Conservation (phyloP, 2,797 vertebrate species). For the Heterohyrax brucei region DNA sequence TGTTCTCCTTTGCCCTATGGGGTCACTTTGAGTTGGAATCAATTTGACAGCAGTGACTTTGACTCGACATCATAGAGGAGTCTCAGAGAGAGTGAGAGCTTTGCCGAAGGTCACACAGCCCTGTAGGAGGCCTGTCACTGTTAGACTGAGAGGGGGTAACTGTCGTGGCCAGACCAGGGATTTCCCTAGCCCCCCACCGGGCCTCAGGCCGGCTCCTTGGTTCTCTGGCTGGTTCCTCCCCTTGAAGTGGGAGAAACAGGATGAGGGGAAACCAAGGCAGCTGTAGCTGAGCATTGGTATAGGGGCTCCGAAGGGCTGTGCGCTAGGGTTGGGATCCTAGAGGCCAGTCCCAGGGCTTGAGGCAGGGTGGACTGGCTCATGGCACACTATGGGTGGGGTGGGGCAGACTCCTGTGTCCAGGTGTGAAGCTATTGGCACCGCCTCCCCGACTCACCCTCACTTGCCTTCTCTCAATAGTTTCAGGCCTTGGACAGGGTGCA, state of each 20-base stretch:
- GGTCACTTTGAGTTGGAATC: no score
- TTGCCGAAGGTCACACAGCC: background rate
- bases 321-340: background rate
- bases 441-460: no score
- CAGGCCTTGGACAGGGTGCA: background rate
- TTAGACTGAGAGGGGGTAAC: background rate
- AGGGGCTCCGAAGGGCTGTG: background rate
- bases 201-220: background rate
- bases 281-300: background rate
- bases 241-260: background rate
- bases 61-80: no score
- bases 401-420: background rate
- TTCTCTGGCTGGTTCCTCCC: background rate
- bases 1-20: no score
- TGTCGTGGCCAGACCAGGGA: no score
- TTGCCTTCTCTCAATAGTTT: background rate
- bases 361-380: background rate
- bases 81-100: conserved; percentile 19
- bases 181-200: background rate
- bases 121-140: rapidly evolving
- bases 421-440: background rate
- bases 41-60: no score
- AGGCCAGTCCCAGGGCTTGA: background rate
- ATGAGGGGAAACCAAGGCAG: background rate
- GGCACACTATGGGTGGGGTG: background rate